Conservation (phyloP, 2,797 vertebrate genomes). For the Sebastes jordani region DNA sequence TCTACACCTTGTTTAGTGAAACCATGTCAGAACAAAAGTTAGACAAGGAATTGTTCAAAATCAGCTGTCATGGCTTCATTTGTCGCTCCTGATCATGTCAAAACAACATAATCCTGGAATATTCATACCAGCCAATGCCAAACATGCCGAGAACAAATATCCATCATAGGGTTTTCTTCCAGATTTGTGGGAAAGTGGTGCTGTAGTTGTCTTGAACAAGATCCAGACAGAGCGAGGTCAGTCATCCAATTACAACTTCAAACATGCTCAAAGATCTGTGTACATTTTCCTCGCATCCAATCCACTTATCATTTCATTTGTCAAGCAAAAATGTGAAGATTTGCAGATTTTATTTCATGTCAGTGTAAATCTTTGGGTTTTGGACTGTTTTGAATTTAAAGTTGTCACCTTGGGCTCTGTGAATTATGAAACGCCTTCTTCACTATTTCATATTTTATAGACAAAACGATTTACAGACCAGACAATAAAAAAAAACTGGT, state of each 20-base stretch:
- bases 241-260: too few relatives aligned
- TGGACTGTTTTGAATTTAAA: background rate
- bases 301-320: background rate
- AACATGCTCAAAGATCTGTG: background rate
- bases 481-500: background rate
- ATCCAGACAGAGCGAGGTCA: too few relatives aligned
- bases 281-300: background rate
- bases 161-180: background rate
- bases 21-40: too few relatives aligned
- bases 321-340: background rate
- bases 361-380: background rate
- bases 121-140: background rate
- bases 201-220: too few relatives aligned
- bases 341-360: background rate
- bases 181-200: background rate
- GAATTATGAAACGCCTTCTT: background rate
- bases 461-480: background rate
- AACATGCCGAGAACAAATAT: background rate
- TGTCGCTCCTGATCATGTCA: background rate
- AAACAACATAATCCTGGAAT: background rate
- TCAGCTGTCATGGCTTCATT: background rate
- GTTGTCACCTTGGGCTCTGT: background rate
- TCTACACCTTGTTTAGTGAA: too few relatives aligned
- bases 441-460: too few relatives aligned
- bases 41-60: background rate